Percentiles rank a stretch among this genome's conserved stretches.
Evolutionary conservation across 2,888 invertebrate species (phyloP).

Genomic region (Sinodicranocentrus sp.): DNA sequence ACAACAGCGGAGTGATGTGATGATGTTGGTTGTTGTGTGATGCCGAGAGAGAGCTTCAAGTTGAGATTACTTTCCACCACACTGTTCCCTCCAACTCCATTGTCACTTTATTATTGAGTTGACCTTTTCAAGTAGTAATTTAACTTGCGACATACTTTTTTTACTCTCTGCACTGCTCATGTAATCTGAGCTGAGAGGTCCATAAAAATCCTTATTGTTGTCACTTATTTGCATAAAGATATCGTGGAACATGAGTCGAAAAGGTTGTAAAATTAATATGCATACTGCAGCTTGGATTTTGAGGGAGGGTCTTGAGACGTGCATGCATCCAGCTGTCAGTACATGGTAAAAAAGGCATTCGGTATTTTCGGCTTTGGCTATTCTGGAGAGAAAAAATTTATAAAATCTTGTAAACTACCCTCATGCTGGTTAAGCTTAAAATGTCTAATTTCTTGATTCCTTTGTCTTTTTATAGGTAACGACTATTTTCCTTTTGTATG

Average conservation of each 20-base stretch:
- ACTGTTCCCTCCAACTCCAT: background rate
- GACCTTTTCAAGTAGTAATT: slow-evolving; percentile 21
- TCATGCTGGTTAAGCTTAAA: background rate
- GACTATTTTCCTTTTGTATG: background rate
- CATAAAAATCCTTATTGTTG: slow-evolving; percentile 1
- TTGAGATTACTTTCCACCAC: background rate
- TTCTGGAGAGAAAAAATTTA: background rate
- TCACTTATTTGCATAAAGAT: background rate
- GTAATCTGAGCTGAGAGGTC: background rate
- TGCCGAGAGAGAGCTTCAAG: background rate
- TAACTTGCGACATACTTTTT: slow-evolving; percentile 15
- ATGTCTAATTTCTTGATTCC: slow-evolving; percentile 8
- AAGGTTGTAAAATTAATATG: background rate
- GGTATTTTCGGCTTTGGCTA: background rate
- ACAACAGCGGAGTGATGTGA: slow-evolving; percentile 8
- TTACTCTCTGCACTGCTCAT: background rate
- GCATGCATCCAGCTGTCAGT: background rate
- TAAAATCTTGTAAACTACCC: slow-evolving; percentile 5
- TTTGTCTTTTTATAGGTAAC: slow-evolving; percentile 22
- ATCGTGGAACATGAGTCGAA: background rate
- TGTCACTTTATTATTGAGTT: slow-evolving; percentile 22
- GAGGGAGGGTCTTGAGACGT: too few species aligned
- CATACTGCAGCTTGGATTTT: too few species aligned
- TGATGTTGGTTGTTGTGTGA: slow-evolving; percentile 8
- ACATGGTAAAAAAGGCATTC: background rate